Percentiles rank a stretch among this genome's conserved stretches.
These are phyloP conservation scores for Maylandia zebra DNA, from an alignment of 2,113 vertebrate species.

Conservation along the genomic window DNA sequence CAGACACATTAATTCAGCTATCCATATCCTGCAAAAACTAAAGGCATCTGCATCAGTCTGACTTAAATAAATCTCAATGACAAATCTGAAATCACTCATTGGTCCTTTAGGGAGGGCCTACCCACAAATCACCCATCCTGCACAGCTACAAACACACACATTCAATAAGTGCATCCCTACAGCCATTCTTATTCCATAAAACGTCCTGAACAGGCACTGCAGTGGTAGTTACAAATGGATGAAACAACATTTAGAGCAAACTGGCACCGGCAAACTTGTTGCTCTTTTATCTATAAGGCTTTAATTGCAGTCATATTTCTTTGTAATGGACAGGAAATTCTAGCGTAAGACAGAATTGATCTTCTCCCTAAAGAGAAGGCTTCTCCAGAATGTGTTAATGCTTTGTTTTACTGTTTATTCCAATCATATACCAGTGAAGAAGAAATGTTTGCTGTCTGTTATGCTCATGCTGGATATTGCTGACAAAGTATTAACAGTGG, in stretches of 20 bases:
- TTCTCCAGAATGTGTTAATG: not conserved
- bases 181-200: not conserved
- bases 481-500: not conserved
- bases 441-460: not conserved
- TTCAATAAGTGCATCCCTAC: not conserved
- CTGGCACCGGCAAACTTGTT: not conserved
- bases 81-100: not conserved
- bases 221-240: not conserved
- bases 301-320: not conserved
- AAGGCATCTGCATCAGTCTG: not conserved
- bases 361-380: not conserved
- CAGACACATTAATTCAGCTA: not conserved
- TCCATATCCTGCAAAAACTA: not conserved
- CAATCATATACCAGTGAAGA: not conserved
- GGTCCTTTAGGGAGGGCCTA: fast-evolving
- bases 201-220: not conserved
- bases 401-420: not conserved
- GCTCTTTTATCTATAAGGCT: not conserved
- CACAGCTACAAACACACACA: not conserved
- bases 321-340: not conserved
- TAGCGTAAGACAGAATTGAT: not conserved
- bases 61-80: not conserved
- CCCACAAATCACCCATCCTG: not conserved
- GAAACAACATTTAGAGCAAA: not conserved
- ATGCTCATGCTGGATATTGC: not conserved